Conservation (phyloP, 2,888 invertebrate genomes). For the Chalcosyrphus nemorum region DNA sequence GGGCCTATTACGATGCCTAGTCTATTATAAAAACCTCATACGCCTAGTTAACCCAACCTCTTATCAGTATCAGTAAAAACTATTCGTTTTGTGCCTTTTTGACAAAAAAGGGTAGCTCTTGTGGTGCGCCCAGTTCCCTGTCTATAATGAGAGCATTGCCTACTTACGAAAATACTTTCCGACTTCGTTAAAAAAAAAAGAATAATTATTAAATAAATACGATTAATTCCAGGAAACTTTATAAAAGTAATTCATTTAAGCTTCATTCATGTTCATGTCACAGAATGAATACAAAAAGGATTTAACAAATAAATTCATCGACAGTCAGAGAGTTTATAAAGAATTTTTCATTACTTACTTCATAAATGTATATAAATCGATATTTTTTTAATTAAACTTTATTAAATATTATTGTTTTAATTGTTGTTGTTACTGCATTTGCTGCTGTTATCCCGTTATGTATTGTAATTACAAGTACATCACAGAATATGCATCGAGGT, state of each 20-base stretch:
- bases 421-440: background rate
- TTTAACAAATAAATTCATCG: background rate
- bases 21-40: too few species aligned
- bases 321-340: background rate
- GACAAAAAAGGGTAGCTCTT: too few species aligned
- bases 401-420: constrained; percentile 19
- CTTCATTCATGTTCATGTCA: background rate
- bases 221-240: background rate
- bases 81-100: too few species aligned
- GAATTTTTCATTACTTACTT: constrained; percentile 15
- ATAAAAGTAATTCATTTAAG: background rate
- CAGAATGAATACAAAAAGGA: background rate
- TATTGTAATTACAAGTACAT: constrained; percentile 6
- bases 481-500: background rate
- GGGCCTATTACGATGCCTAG: too few species aligned
- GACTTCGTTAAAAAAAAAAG: too few species aligned
- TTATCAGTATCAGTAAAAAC: too few species aligned
- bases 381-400: constrained; percentile 30
- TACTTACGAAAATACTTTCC: too few species aligned
- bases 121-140: too few species aligned
- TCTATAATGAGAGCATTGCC: too few species aligned
- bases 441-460: background rate
- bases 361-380: constrained; percentile 17
- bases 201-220: background rate
- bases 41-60: too few species aligned